Conservation (phyloP, 1,140 invertebrate genomes). For the Calliopsis andreniformis region DNA sequence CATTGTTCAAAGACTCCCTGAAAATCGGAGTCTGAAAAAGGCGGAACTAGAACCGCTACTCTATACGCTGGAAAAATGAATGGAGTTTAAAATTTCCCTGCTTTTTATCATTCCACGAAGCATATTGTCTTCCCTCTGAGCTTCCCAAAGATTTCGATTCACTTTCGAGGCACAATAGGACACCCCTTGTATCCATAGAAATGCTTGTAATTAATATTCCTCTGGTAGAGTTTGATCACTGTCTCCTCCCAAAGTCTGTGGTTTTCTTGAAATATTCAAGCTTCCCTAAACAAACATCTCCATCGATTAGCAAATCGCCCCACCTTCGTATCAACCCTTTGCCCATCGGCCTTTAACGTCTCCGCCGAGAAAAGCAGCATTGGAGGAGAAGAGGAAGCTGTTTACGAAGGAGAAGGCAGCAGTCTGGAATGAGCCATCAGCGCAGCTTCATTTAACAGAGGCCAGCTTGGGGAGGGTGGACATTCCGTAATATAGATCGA, state of each 20-base stretch:
- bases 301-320: conserved; percentile 24
- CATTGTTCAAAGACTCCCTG: conserved; percentile 8
- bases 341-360: neutral
- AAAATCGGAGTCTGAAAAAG: no score
- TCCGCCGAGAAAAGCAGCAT: neutral
- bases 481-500: conserved; percentile 15
- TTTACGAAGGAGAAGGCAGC: neutral
- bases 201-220: no score
- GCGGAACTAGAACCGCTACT: neutral
- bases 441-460: conserved; percentile 8
- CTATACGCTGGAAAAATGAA: neutral
- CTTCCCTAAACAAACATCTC: conserved; percentile 6
- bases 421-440: conserved; percentile 1
- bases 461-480: neutral
- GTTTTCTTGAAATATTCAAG: neutral
- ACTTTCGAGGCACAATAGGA: no score
- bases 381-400: neutral
- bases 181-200: no score
- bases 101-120: no score
- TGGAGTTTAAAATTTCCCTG: neutral
- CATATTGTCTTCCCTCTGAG: neutral
- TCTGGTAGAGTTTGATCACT: no score
- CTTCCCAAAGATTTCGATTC: no score
- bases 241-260: no score
- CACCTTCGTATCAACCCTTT: neutral